Evolutionary conservation across 2,888 invertebrate species (phyloP), one percentile per base, ranked within the genome.

Genomic region (Physocephala rufipes): DNA sequence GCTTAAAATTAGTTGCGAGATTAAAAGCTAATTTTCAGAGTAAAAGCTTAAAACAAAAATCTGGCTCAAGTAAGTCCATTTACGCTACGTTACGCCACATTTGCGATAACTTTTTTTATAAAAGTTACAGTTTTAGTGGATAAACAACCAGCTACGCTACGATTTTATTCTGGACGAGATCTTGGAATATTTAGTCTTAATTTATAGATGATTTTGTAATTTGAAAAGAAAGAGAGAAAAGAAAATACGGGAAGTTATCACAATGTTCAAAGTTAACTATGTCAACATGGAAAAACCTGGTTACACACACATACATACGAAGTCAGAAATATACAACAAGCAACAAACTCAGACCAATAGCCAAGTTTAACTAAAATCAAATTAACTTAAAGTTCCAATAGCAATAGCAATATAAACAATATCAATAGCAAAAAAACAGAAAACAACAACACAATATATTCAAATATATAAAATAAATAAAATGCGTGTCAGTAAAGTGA

Each of bases 311-410:
- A 36, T 21, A 26, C 61, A 67, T 70, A 72, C 47, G 12, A 47
- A 67, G 5, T 7, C 36, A 36, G 9, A 36, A 36, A 36, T 9
- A 36, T 9, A 36, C 4, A 9, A 36, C 36, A 36, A 36, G 36
- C 61, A 68, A 64, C 55, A 67, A 51, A 71, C 36, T 66, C 72
- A 65, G 51, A 51, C 24, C 65, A 51, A 53, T 66, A 66, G 53
- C n/a, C 53, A 71, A 62, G 30, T 28, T 19, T 61, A 71, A 72
- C 70, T 13, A 70, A 73, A 65, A 21, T 65, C 71, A 68, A 74
- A 13, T 28, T 36, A 58, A 49, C 47, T 51, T 62, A 28, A 58
- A 68, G 68, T 68, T 68, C 68, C 68, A 68, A 63, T 28, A 61
- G 61, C 67, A 59, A 68, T 66, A 67, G 49, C 67, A 68, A 68